These are phyloP conservation scores for Choreutis nemorana DNA, from an alignment of 2,888 invertebrate species.

Conservation along the genomic window DNA sequence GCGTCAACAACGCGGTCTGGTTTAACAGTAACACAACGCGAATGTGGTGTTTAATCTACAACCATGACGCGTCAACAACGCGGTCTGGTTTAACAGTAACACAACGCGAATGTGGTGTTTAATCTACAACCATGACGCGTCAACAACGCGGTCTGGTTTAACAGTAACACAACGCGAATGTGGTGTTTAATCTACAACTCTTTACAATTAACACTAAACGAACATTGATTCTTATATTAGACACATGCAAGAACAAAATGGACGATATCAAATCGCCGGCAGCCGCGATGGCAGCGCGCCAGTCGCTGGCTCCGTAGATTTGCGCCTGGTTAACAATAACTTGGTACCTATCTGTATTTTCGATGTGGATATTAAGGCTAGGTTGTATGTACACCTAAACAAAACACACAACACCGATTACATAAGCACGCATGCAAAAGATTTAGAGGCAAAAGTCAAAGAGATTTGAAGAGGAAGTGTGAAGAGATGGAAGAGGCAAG, in stretches of 20 bases:
- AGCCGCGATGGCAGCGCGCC: slow-evolving; percentile 6
- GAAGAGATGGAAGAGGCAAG: slow-evolving; percentile 23
- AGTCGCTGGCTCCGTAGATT: slow-evolving; percentile 11
- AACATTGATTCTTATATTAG: slow-evolving; percentile 51
- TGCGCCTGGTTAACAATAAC: slow-evolving; percentile 24
- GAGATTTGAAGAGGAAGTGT: slow-evolving; percentile 18
- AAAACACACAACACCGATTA: slow-evolving; percentile 39
- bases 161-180: slow-evolving; percentile 32
- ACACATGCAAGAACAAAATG: slow-evolving; percentile 50
- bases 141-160: slow-evolving; percentile 32
- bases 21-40: slow-evolving; percentile 32
- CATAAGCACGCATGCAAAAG: slow-evolving; percentile 64
- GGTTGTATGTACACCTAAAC: slow-evolving; percentile 53
- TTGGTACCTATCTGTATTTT: slow-evolving; percentile 48
- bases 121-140: slow-evolving; percentile 24
- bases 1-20: slow-evolving; percentile 34
- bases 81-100: slow-evolving; percentile 35
- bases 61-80: slow-evolving; percentile 31
- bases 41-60: slow-evolving; percentile 21
- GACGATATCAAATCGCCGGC: slow-evolving; percentile 21
- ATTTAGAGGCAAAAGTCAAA: slow-evolving; percentile 52
- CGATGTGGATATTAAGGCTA: slow-evolving; percentile 65
- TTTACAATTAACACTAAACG: slow-evolving; percentile 40
- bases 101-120: slow-evolving; percentile 23
- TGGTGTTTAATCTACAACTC: slow-evolving; percentile 34